phyloP scores from a whole-genome alignment of 2,797 vertebrate genomes.

The Eospalax fontanierii region DNA sequence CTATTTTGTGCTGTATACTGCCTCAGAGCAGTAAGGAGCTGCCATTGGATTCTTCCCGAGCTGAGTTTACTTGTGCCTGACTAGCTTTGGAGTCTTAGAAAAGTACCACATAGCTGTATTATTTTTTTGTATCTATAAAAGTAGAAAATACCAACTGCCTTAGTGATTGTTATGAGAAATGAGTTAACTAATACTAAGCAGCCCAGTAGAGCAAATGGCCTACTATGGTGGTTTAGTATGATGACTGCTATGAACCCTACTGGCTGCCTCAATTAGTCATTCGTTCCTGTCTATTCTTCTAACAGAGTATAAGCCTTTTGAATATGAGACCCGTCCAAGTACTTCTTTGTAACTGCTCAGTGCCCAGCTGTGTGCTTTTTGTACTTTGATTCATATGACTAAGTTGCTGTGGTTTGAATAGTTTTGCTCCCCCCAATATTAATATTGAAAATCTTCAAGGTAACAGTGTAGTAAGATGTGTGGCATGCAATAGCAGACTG shows the following conservation, averaged over 20 bases:
- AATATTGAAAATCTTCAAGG: neutral
- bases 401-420: neutral
- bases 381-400: neutral
- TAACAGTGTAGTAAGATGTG: neutral
- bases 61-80: slow-evolving; percentile 25
- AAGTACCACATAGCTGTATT: neutral
- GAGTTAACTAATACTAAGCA: neutral
- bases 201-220: neutral
- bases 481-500: neutral
- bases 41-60: neutral
- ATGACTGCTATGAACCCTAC: neutral
- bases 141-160: neutral
- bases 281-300: neutral
- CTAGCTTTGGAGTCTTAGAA: neutral
- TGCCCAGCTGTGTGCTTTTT: neutral
- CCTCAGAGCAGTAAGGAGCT: neutral
- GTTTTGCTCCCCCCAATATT: neutral
- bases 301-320: neutral
- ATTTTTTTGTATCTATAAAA: neutral
- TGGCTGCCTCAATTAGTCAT: neutral
- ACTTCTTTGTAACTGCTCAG: neutral
- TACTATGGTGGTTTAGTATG: neutral
- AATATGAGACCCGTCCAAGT: neutral
- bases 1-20: neutral
- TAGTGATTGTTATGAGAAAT: neutral